These are phyloP conservation scores for Arnoldichthys spilopterus DNA, from an alignment of 2,797 vertebrate species.

Conservation along the genomic window DNA sequence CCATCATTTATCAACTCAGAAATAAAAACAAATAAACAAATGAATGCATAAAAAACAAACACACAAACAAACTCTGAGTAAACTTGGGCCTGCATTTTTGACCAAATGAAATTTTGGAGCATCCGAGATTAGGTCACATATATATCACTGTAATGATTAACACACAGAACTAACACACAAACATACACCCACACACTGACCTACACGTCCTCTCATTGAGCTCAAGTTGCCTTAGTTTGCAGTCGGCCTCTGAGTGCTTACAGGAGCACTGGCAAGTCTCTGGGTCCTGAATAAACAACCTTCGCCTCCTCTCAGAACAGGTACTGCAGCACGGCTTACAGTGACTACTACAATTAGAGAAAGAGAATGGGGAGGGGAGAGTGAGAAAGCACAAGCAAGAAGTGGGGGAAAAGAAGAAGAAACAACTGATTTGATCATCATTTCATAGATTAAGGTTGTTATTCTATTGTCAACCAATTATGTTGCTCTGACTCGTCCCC, in stretches of 20 bases:
- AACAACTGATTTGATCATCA: slow-evolving; percentile 50
- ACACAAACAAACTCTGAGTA: slow-evolving; percentile 17
- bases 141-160: too few relatives aligned
- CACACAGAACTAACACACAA: too few relatives aligned
- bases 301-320: slow-evolving; percentile 94
- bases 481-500: too few relatives aligned
- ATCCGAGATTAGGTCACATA: too few relatives aligned
- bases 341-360: slow-evolving; percentile 76
- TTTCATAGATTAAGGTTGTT: background rate
- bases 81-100: too few relatives aligned
- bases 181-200: slow-evolving; percentile 66
- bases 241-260: slow-evolving; percentile 95
- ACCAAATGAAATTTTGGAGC: too few relatives aligned
- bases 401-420: slow-evolving; percentile 79
- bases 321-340: slow-evolving; percentile 88
- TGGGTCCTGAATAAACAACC: slow-evolving; percentile 95
- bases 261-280: slow-evolving; percentile 98
- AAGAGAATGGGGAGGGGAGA: slow-evolving; percentile 47
- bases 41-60: slow-evolving; percentile 13
- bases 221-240: slow-evolving; percentile 96
- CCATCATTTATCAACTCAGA: background rate
- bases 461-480: slow-evolving; percentile 51
- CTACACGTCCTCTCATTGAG: slow-evolving; percentile 99
- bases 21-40: too few relatives aligned
- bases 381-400: too few relatives aligned